phyloP scores from a whole-genome alignment of 1,140 invertebrate genomes.

The Solenopsis invicta region DNA sequence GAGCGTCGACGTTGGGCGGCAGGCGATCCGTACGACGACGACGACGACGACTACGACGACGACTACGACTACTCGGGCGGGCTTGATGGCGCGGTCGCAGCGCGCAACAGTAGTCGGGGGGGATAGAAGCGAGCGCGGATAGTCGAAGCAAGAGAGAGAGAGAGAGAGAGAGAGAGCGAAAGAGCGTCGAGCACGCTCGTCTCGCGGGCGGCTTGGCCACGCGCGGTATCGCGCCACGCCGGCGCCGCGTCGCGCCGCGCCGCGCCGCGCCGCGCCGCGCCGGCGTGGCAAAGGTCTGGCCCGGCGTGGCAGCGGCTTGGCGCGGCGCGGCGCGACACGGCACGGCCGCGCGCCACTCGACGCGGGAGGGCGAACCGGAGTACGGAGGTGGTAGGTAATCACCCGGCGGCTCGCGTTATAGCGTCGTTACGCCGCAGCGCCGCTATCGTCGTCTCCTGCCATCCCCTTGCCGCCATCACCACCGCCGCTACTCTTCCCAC shows the following conservation, averaged over 20 bases:
- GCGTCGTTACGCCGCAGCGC: slow-evolving; percentile 84
- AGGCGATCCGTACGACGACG: slow-evolving; percentile 72
- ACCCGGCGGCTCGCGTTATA: slow-evolving; percentile 84
- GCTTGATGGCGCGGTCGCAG: slow-evolving; percentile 66
- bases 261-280: too few relatives aligned
- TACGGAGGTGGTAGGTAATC: slow-evolving; percentile 83
- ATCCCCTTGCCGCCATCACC: slow-evolving; percentile 53
- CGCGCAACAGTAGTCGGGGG: slow-evolving; percentile 62
- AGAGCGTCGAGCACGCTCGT: slow-evolving; percentile 20
- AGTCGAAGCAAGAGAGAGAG: slow-evolving; percentile 36
- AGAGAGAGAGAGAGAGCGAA: too few relatives aligned
- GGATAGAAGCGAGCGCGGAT: slow-evolving; percentile 44
- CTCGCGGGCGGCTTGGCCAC: neutral
- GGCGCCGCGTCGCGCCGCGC: neutral
- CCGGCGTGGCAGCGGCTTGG: slow-evolving; percentile 44
- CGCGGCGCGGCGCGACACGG: too few relatives aligned
- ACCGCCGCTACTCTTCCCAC: slow-evolving; percentile 51
- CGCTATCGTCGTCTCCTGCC: slow-evolving; percentile 78
- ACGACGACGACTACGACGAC: slow-evolving; percentile 57
- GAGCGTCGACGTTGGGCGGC: slow-evolving; percentile 80
- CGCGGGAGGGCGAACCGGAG: slow-evolving; percentile 70
- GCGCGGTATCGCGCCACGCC: slow-evolving; percentile 1
- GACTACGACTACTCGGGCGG: slow-evolving; percentile 55
- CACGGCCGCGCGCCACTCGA: too few relatives aligned
- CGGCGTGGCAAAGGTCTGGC: slow-evolving; percentile 35